These are phyloP conservation scores for Neomicropteryx cornuta DNA, from an alignment of 1,140 invertebrate genomes.

Conservation along the genomic window DNA sequence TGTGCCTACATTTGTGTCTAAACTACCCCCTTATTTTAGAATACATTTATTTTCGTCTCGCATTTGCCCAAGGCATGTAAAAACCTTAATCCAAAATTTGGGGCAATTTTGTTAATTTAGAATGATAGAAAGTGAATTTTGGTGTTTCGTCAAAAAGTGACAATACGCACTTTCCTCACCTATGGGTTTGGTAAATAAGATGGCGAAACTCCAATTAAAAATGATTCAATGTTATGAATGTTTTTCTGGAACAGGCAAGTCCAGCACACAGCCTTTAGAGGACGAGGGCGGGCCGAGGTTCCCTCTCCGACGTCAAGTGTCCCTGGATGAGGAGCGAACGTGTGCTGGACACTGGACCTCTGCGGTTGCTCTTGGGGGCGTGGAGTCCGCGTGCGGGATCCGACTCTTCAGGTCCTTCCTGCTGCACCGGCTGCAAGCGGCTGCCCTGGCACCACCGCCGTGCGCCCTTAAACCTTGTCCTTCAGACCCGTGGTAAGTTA, in stretches of 20 bases:
- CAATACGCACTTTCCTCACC: background rate
- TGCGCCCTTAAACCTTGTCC: constrained; percentile 26
- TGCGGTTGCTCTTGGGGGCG: constrained; percentile 24
- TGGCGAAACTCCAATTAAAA: too few species aligned
- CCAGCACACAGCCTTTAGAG: constrained; percentile 29
- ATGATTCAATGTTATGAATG: too few species aligned
- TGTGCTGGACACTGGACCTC: constrained; percentile 33
- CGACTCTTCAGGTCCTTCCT: constrained; percentile 30
- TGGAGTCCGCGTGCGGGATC: constrained; percentile 30
- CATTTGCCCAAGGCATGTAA: too few species aligned
- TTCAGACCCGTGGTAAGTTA: constrained; percentile 25
- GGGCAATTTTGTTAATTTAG: too few species aligned
- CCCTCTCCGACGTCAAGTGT: constrained; percentile 25
- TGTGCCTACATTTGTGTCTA: too few species aligned
- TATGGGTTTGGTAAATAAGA: background rate
- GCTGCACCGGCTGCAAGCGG: constrained; percentile 28
- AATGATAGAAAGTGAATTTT: too few species aligned
- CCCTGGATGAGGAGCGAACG: constrained; percentile 31
- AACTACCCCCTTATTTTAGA: too few species aligned
- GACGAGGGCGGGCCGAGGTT: constrained; percentile 28
- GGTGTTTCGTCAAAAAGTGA: too few species aligned
- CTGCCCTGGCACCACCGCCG: constrained; percentile 27
- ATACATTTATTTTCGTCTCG: too few species aligned
- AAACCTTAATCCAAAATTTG: too few species aligned
- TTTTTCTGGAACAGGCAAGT: too few species aligned